Percentiles rank a stretch among this genome's conserved stretches.
phyloP scores from a whole-genome alignment of 2,797 vertebrate species.

The Acanthurus leucopareius region DNA sequence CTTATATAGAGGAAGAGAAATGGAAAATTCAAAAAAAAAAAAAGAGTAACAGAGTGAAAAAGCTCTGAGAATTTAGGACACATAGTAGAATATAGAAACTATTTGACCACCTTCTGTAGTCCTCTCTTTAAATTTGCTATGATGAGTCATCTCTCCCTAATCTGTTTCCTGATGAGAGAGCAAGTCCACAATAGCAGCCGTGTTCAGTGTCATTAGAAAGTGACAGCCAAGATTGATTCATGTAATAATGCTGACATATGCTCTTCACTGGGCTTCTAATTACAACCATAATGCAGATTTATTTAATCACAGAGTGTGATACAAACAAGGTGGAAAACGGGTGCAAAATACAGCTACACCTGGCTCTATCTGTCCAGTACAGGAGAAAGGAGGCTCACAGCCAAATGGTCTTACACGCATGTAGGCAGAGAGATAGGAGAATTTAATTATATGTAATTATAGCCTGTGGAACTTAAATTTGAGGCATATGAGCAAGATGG shows the following conservation, averaged over 20 bases:
- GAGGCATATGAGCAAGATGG: conserved; percentile 43
- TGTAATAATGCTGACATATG: conserved; percentile 72
- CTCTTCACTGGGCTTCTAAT: conserved; percentile 69
- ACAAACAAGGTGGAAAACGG: conserved; percentile 25
- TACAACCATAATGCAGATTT: conserved; percentile 73
- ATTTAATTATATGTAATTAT: conserved; percentile 62
- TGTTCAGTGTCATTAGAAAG: conserved; percentile 64
- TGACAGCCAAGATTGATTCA: conserved; percentile 75
- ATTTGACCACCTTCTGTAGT: conserved; percentile 20
- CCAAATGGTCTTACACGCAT: conserved; percentile 30
- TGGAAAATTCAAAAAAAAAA: conserved; percentile 21
- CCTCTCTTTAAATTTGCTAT: conserved; percentile 35
- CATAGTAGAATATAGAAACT: conserved; percentile 1
- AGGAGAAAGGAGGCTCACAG: conserved; percentile 16
- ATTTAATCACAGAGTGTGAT: conserved; percentile 60
- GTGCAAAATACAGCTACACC: conserved; percentile 27
- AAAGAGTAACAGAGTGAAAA: not conserved
- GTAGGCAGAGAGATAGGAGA: conserved; percentile 28
- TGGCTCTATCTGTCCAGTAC: conserved; percentile 21
- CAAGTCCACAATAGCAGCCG: conserved; percentile 44
- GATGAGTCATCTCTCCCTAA: conserved; percentile 54
- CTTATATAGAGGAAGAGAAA: conserved; percentile 31
- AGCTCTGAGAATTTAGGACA: conserved; percentile 2
- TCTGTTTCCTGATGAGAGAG: conserved; percentile 46
- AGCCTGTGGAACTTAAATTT: conserved; percentile 52